A percentile compares a stretch with the other conserved stretches of the same genome.
Evolutionary conservation across 2,797 vertebrate species (phyloP).

Genomic region (Benthosema pterotum): DNA sequence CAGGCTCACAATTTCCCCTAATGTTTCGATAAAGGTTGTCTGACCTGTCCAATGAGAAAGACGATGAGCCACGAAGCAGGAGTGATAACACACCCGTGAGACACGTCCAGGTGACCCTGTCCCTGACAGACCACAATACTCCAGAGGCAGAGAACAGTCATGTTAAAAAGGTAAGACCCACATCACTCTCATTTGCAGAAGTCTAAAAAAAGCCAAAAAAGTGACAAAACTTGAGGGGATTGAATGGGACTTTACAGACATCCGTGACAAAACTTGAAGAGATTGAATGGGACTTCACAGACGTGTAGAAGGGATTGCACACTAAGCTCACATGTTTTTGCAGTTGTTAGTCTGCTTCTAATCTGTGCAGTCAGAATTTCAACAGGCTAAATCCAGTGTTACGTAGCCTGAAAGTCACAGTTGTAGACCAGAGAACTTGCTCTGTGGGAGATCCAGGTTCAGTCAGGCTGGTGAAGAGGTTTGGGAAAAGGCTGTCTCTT

Average conservation of each 20-base stretch:
- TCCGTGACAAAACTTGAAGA: not conserved
- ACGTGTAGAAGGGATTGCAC: not conserved
- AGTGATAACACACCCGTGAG: constrained; percentile 12
- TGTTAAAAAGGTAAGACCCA: constrained; percentile 38
- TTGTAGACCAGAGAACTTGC: constrained; percentile 5
- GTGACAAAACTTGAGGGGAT: not conserved
- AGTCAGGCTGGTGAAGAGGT: not conserved
- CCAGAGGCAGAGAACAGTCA: constrained; percentile 14
- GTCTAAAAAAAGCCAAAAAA: no score
- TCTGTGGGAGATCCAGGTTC: constrained; percentile 7
- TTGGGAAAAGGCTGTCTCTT: constrained; percentile 1
- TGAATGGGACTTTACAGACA: not conserved
- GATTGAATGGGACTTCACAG: not conserved
- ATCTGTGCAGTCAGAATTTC: constrained; percentile 2
- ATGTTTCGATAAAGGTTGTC: constrained; percentile 12
- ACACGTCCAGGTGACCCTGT: constrained; percentile 40
- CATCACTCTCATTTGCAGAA: not conserved
- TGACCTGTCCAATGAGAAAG: constrained; percentile 27
- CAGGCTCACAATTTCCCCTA: not conserved
- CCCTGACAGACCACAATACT: constrained; percentile 13
- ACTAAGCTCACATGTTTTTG: not conserved
- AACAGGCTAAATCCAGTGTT: constrained; percentile 8
- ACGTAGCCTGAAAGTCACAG: constrained; percentile 16
- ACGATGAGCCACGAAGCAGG: constrained; percentile 33
- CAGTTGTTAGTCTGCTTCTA: not conserved